These are phyloP conservation scores for Acrocephalus arundinaceus DNA, from an alignment of 2,113 vertebrate species.

Conservation along the genomic window DNA sequence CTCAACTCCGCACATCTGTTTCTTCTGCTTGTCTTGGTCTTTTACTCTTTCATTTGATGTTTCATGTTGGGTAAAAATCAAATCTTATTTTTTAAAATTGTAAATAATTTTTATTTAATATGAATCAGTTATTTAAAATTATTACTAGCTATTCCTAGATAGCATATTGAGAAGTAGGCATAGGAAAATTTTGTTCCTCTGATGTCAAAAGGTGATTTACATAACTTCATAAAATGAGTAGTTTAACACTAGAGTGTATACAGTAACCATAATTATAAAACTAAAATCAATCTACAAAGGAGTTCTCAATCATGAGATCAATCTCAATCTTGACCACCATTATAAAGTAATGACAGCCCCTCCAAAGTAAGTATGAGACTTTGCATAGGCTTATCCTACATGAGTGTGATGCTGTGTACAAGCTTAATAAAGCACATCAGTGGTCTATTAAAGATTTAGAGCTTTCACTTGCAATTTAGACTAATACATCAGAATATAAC, in stretches of 20 bases:
- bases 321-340: neutral
- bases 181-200: neutral
- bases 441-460: neutral
- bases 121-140: neutral
- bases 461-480: neutral
- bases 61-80: neutral
- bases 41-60: neutral
- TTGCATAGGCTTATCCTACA: neutral
- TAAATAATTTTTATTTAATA: neutral
- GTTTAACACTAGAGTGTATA: neutral
- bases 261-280: neutral
- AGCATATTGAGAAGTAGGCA: neutral
- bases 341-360: neutral
- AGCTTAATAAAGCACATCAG: neutral
- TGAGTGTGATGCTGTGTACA: neutral
- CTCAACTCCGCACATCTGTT: neutral
- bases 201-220: neutral
- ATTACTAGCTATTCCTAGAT: neutral
- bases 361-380: neutral
- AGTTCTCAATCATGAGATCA: neutral
- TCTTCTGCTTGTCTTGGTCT: neutral
- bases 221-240: neutral
- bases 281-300: neutral
- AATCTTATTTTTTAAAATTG: neutral
- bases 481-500: neutral